A percentile compares a stretch with the other conserved stretches of the same genome.
Conservation (phyloP, 1,140 invertebrate species). For the Pogonomyrmex californicus region DNA sequence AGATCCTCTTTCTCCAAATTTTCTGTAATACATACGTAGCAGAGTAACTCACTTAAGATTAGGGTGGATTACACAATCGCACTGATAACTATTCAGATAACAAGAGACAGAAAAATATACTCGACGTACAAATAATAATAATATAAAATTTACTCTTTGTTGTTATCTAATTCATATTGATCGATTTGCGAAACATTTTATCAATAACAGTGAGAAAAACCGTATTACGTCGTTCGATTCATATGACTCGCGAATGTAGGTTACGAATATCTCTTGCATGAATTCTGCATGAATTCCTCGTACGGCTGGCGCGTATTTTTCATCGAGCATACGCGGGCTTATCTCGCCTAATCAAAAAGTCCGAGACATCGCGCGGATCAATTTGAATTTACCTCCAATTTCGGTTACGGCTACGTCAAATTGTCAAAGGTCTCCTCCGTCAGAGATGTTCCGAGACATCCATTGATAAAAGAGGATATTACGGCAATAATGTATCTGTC, state of each 20-base stretch:
- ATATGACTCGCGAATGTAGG: not conserved
- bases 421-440: not conserved
- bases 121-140: not conserved
- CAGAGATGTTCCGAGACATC: not conserved
- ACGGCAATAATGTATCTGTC: not conserved
- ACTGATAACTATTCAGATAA: slow-evolving; percentile 14
- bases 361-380: not conserved
- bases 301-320: not conserved
- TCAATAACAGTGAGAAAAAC: not conserved
- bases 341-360: not conserved
- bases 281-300: too few species aligned
- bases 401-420: not conserved
- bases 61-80: not conserved
- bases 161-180: not conserved
- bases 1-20: not conserved
- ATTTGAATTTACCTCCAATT: slow-evolving; percentile 46
- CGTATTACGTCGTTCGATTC: not conserved
- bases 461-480: not conserved
- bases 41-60: not conserved
- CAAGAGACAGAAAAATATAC: not conserved
- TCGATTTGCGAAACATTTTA: not conserved
- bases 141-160: not conserved
- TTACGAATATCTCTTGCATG: not conserved
- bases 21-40: slow-evolving; percentile 19
- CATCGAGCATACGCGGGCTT: not conserved